phyloP scores from a whole-genome alignment of 92 coral and sea anemone species.

The Porites evermanni region DNA sequence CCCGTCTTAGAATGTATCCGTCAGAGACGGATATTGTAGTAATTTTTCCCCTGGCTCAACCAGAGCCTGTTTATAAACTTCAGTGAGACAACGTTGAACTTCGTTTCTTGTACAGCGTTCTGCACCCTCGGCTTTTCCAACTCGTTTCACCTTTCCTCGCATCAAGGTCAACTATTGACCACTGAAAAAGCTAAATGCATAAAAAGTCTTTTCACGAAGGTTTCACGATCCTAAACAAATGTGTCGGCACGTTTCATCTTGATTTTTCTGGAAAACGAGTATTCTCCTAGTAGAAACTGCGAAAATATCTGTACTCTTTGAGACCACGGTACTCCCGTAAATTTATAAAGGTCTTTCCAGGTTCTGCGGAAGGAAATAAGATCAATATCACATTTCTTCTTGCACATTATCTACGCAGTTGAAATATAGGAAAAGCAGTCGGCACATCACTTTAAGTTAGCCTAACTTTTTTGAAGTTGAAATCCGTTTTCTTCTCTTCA shows the following conservation, averaged over 20 bases:
- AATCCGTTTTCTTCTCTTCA: too few relatives aligned
- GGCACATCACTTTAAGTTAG: too few relatives aligned
- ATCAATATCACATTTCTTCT: not conserved
- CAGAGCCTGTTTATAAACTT: too few relatives aligned
- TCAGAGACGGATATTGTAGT: too few relatives aligned
- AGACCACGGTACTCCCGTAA: slow-evolving; percentile 35
- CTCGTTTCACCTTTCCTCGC: not conserved
- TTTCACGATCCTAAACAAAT: not conserved
- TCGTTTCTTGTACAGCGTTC: too few relatives aligned
- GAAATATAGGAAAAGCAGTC: not conserved
- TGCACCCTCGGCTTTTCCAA: too few relatives aligned
- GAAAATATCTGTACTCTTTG: slow-evolving; percentile 63
- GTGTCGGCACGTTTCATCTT: slow-evolving; percentile 34
- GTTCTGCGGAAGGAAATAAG: slow-evolving; percentile 11
- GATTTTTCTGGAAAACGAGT: slow-evolving; percentile 67
- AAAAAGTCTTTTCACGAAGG: not conserved
- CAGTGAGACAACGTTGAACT: too few relatives aligned
- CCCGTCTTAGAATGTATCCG: too few relatives aligned
- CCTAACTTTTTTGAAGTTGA: too few relatives aligned
- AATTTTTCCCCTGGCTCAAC: too few relatives aligned
- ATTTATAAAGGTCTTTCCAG: slow-evolving; percentile 59
- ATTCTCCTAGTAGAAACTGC: slow-evolving; percentile 71
- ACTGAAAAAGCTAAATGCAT: not conserved
- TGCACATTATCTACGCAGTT: not conserved
- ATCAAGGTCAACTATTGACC: not conserved